phyloP scores from a whole-genome alignment of 2,888 invertebrate genomes.

The Lordiphosa andalusiaca region DNA sequence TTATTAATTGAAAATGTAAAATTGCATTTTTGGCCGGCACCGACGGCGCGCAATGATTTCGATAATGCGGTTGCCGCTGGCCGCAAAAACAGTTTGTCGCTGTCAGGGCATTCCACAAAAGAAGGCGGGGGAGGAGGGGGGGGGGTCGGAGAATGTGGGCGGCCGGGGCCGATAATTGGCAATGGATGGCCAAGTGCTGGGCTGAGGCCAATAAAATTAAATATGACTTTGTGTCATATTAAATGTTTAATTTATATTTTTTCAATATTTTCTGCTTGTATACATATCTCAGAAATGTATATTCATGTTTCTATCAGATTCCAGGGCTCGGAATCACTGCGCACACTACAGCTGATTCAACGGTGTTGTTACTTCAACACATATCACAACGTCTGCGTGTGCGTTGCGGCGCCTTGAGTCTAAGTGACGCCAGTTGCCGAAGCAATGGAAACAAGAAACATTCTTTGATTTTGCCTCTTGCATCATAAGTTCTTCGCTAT shows the following conservation, averaged over 20 bases:
- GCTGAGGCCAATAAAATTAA: conserved; percentile 54
- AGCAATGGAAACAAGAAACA: too few species aligned
- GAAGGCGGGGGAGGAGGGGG: too few species aligned
- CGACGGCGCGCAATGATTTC: conserved; percentile 60
- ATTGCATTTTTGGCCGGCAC: conserved; percentile 57
- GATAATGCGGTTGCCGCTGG: conserved; percentile 69
- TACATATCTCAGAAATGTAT: conserved; percentile 4
- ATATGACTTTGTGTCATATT: conserved; percentile 52
- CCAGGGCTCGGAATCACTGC: too few species aligned
- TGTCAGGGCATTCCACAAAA: conserved; percentile 44
- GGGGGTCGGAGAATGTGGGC: background rate
- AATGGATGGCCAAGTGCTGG: conserved; percentile 37
- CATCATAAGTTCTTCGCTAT: too few species aligned
- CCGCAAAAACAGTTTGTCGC: conserved; percentile 73
- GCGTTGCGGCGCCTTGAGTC: too few species aligned
- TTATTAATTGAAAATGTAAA: conserved; percentile 73
- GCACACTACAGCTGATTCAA: too few species aligned
- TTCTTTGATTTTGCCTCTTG: too few species aligned
- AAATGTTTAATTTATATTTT: conserved; percentile 18
- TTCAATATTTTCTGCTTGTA: conserved; percentile 1
- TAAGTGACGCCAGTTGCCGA: too few species aligned
- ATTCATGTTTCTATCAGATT: too few species aligned
- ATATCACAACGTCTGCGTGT: too few species aligned
- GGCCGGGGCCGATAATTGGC: conserved; percentile 55
- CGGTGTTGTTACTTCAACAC: too few species aligned